Evolutionary conservation across 2,797 vertebrate genomes (phyloP).

Genomic region (Rhodeus uyekii): DNA sequence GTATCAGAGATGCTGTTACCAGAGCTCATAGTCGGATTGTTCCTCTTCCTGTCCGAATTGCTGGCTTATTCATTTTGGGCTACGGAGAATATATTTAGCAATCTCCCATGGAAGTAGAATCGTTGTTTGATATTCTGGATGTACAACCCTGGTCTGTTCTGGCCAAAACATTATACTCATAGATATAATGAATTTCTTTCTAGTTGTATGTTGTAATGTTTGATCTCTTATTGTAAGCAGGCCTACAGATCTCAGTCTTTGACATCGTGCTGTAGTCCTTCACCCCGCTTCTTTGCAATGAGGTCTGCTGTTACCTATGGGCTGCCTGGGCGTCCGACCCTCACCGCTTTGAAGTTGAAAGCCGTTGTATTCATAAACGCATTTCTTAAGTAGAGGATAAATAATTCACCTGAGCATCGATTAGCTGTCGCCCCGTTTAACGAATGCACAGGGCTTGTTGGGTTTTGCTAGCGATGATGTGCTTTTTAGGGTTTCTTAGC

Average conservation of each 20-base stretch:
- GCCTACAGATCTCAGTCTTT: constrained; percentile 27
- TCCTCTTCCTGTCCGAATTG: constrained; percentile 19
- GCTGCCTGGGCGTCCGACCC: constrained; percentile 74
- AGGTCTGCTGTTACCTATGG: constrained; percentile 59
- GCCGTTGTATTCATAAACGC: constrained; percentile 81
- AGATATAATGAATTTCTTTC: constrained; percentile 25
- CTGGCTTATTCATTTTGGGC: constrained; percentile 20
- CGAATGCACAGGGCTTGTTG: constrained; percentile 37
- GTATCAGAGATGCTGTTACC: constrained; percentile 29
- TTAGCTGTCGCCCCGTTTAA: constrained; percentile 76
- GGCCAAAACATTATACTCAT: constrained; percentile 26
- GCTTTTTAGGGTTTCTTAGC: background rate
- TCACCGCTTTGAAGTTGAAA: constrained; percentile 75
- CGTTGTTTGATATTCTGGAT: constrained; percentile 28
- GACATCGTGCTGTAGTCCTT: constrained; percentile 18
- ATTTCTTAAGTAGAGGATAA: constrained; percentile 81
- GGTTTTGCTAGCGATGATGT: constrained; percentile 34
- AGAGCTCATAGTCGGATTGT: constrained; percentile 27
- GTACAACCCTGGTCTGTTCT: constrained; percentile 9
- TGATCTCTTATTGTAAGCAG: constrained; percentile 39
- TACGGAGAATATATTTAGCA: constrained; percentile 25
- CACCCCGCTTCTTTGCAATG: constrained; percentile 59
- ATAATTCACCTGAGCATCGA: constrained; percentile 85
- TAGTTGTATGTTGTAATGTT: constrained; percentile 33
- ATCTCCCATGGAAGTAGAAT: constrained; percentile 14